These are phyloP conservation scores for Ectobius pallidus DNA, from an alignment of 2,888 invertebrate genomes.

Conservation along the genomic window DNA sequence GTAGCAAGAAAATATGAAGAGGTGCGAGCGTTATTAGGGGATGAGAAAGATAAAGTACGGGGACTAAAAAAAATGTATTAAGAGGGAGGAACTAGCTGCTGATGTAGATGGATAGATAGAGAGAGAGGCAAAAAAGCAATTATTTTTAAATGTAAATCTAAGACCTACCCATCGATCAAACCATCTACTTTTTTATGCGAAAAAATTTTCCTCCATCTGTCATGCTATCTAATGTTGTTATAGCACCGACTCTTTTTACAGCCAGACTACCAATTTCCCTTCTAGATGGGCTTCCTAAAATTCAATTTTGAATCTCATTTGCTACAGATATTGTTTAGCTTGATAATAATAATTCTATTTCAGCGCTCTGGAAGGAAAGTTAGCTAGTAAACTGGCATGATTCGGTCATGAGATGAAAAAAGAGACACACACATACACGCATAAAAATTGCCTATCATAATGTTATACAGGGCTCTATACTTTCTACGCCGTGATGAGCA, in stretches of 20 bases:
- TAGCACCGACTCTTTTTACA: constrained; percentile 34
- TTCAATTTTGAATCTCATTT: constrained; percentile 44
- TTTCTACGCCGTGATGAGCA: constrained; percentile 15
- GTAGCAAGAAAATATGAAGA: too few species aligned
- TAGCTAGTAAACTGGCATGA: constrained; percentile 25
- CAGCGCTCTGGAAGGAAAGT: constrained; percentile 25
- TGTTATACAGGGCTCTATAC: constrained; percentile 16
- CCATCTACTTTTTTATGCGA: constrained; percentile 18
- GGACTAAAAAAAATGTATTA: too few species aligned
- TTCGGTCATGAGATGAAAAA: constrained; percentile 17
- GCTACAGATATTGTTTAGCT: constrained; percentile 43
- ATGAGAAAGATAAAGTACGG: too few species aligned
- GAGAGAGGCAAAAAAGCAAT: constrained; percentile 19
- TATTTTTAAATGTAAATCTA: constrained; percentile 31
- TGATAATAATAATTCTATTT: constrained; percentile 42
- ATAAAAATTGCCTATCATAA: constrained; percentile 1
- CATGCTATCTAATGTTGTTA: constrained; percentile 32
- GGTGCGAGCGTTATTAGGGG: too few species aligned
- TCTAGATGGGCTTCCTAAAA: constrained; percentile 42
- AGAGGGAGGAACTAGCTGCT: too few species aligned
- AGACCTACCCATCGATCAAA: constrained; percentile 19
- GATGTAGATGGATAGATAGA: constrained; percentile 11
- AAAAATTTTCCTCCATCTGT: constrained; percentile 26
- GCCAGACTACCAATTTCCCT: constrained; percentile 42
- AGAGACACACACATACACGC: not conserved